Conservation (phyloP, 2,113 vertebrate species). For the Pituophis catenifer region DNA sequence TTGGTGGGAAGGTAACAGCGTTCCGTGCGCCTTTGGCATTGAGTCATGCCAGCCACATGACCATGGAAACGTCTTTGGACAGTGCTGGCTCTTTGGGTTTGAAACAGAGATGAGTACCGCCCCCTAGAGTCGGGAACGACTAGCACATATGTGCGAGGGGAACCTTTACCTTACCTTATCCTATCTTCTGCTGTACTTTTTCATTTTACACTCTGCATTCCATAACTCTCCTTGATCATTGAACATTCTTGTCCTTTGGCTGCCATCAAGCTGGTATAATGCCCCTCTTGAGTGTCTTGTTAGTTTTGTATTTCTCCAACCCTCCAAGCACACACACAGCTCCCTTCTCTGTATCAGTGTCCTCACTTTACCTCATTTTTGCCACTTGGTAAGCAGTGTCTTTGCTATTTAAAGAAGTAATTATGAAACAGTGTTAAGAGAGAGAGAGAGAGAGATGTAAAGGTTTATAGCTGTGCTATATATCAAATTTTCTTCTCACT, state of each 20-base stretch:
- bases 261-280: background rate
- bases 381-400: background rate
- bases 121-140: no score
- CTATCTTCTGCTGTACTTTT: background rate
- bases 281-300: background rate
- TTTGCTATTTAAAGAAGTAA: background rate
- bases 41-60: no score
- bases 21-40: no score
- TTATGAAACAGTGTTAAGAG: background rate
- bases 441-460: background rate
- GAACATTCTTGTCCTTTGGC: background rate
- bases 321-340: no score
- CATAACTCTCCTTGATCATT: background rate
- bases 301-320: background rate
- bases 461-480: background rate
- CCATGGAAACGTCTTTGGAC: no score
- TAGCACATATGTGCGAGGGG: no score
- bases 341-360: background rate
- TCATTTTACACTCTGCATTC: background rate
- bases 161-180: no score
- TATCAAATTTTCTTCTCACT: background rate
- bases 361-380: background rate
- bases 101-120: no score
- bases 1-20: no score
- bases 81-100: no score